Evolutionary conservation across 2,888 invertebrate genomes (phyloP).

Genomic region (Schizaphis graminum): DNA sequence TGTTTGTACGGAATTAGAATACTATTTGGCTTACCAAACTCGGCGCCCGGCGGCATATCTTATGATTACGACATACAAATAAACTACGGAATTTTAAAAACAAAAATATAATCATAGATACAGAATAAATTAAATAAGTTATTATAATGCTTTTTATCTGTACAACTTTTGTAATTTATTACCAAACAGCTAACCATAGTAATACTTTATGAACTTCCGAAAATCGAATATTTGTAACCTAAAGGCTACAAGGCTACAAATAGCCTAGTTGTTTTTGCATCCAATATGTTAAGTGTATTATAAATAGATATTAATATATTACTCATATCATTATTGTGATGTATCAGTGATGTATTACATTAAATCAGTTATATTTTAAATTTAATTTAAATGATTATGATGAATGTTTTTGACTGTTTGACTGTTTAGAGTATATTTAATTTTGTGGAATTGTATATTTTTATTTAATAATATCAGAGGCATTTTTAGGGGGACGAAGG

Average conservation of each 20-base stretch:
- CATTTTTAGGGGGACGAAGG: too few species aligned
- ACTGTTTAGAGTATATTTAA: background rate
- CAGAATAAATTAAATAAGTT: background rate
- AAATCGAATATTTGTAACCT: background rate
- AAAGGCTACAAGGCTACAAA: background rate
- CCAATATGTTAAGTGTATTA: background rate
- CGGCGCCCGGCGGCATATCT: background rate
- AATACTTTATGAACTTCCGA: background rate
- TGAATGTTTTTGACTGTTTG: too few species aligned
- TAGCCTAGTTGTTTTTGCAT: background rate
- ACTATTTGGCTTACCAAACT: background rate
- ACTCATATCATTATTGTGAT: background rate
- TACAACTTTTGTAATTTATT: background rate
- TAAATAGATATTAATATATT: background rate
- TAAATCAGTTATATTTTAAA: background rate
- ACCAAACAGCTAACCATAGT: background rate
- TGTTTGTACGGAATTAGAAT: slow-evolving; percentile 32
- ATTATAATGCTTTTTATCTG: background rate
- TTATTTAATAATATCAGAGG: background rate
- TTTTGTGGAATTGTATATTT: background rate
- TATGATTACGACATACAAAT: background rate
- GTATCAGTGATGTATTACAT: background rate
- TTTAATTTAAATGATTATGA: background rate
- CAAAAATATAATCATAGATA: slow-evolving; percentile 15
- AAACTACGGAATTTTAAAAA: slow-evolving; percentile 1